Base-by-base conservation (phyloP, 1,140 invertebrate genomes). In the Drosophila littoralis region DNA sequence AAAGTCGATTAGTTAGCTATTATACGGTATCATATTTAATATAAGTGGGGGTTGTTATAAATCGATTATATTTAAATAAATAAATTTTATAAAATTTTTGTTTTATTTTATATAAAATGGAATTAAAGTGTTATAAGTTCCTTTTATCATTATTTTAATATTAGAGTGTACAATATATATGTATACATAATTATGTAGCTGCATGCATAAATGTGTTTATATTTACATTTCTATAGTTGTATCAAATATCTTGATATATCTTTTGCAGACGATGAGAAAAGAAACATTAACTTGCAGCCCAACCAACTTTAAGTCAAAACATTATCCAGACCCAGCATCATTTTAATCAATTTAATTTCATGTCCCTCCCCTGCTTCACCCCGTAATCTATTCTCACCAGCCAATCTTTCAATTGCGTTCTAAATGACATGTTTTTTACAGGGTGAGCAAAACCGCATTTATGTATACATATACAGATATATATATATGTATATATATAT, bases 341-440 rank as follows among this genome's bases (percentile, higher is more conserved):
- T 74, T 79, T 61, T 82, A 88, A 86, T 88, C 82, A 85, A 86
- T 88, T 88, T 70, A 54, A 77, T 63, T 80, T 80, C 66, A 77
- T 74, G 69, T 69, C 79, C 82, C 79, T 83, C 65, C 75, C 38
- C 61, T 40, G 51, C 57, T 70, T 75, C 13, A 9, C 13, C 2
- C 33, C 43, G 38, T 38, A 13, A 28, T 28, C 40, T 50, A 4
- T 50, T 28, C 58, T 52, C 67, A 35, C 64, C 64, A 80, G 77
- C 40, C 66, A 76, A 77, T 61, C 74, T 38, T 48, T 38, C 42
- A 50, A 40, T 55, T 40, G 10, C 15, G 8, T 46, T 13, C 7
- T 6, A 7, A n/a, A 69, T 72, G 60, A 64, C 51, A 72, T 42
- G 33, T 54, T 17, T 43, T 43, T 13, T 13, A 35, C 28, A 2